Base-by-base conservation (phyloP, 2,113 vertebrate species). In the Chloroceryle aenea region DNA sequence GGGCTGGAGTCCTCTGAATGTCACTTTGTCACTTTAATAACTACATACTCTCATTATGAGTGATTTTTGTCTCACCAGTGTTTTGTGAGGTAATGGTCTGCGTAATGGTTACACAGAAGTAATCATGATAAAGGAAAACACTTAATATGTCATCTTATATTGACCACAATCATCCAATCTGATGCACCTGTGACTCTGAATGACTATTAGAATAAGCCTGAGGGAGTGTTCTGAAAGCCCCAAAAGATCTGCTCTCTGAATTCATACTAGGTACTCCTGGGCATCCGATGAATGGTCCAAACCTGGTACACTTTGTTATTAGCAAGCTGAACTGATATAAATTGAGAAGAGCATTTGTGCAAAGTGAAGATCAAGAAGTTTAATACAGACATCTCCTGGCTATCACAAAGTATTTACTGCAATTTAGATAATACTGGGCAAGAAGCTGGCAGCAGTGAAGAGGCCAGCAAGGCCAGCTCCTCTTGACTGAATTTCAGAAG, bases 71-170 rank as follows among this genome's bases (percentile, higher is more conserved):
- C 90, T 92, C 10, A 5, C 34, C 43, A 17, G 5, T 75, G 64
- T 80, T 79, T 94, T 30, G 4, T 92, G 93, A 93, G 61, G 66
- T 88, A 95, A 96, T 76, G 38, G 34, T 73, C 81, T 71, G 29
- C 1, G 5, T 83, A 72, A 93, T 90, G 34, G 78, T 67, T 88
- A 73, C 71, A 20, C 45, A 85, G 61, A 67, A 79, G 76, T 79
- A 85, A 67, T 87, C 56, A 47, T 16, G 43, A 90, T 75, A 79
- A 69, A 85, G 42, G 30, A 85, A 79, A 96, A 59, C 47, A 73
- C n/a, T 90, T 92, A 45, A 40, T 87, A 61, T 0, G 4, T 92
- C 68, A 73, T 63, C 47, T 83, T 71, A 43, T 50, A 27, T 43
- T 94, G 68, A 64, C 64, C 45, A 34, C 38, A 80, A 3, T 48